Base-by-base conservation (phyloP, 2,113 vertebrate genomes). In the Phocoena sinus region DNA sequence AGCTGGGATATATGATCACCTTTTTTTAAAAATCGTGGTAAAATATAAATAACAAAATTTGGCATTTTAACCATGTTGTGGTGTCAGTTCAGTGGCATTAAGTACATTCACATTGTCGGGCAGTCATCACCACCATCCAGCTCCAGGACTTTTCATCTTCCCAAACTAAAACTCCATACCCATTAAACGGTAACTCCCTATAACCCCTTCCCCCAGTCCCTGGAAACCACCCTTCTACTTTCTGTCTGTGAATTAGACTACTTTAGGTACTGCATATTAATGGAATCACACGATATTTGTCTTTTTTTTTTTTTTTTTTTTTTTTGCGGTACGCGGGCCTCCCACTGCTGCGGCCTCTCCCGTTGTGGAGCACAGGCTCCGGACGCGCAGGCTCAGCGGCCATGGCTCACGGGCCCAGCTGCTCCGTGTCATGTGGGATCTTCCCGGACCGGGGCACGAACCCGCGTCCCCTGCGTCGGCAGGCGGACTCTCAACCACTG, bases 21-120 rank as follows among this genome's bases (percentile, higher is more conserved):
- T 77, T n/a, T 83, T 83, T 80, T 1, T 2, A 56, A 80, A 36
- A 44, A 50, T 47, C 44, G 15, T 94, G 44, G 44, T 80, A 65
- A 84, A 79, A n/a, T 81, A 23, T 23, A 84, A 7, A 95, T 84
- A 83, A 70, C n/a, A 74, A 41, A 65, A 65, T 14, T 94, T 94
- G 33, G 33, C 56, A 36, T 94, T 92, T 86, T 71, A n/a, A 10
- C 15, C 38, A 77, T n/a, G 71, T 56, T 71, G 56, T 47, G 38
- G 13, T n/a, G 9, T 81, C 31, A 38, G 23, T 56, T 87, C 70
- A n/a, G 18, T 33, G 36, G 3, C 50, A 36, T 20, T 8, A 36
- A 58, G 31, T 44, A 21, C 44, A 20, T 77, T 67, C 53, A 33
- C 76, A 13, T 47, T 23, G 11, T 13, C 82, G 85, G n/a, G 23